Percentiles rank a stretch among this genome's conserved stretches.
phyloP scores from a whole-genome alignment of 2,113 vertebrate species.

The Azemiops feae region DNA sequence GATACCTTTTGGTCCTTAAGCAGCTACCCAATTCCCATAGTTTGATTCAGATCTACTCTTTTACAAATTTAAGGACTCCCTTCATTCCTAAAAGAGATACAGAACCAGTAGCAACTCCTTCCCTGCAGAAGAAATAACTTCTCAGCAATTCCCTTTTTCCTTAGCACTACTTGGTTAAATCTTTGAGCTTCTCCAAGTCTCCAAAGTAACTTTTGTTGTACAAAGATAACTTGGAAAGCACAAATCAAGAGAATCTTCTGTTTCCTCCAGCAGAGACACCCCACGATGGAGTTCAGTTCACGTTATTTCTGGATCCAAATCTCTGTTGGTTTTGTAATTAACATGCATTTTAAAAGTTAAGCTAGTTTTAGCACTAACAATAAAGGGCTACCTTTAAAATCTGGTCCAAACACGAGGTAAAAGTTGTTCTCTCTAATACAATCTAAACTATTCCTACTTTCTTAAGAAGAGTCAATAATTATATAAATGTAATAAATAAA shows the following conservation, averaged over 20 bases:
- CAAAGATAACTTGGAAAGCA: not conserved
- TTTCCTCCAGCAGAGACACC: not conserved
- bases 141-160: not conserved
- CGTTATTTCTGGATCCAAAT: not conserved
- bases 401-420: not conserved
- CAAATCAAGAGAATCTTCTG: not conserved
- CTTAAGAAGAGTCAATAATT: not conserved
- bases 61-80: not conserved
- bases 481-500: not conserved
- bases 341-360: not conserved
- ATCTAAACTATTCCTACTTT: not conserved
- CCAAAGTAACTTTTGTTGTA: not conserved
- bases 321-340: not conserved
- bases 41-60: not conserved
- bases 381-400: not conserved
- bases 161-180: not conserved
- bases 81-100: not conserved
- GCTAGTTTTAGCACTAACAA: not conserved
- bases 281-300: not conserved
- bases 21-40: not conserved
- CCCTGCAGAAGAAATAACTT: not conserved
- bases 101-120: not conserved
- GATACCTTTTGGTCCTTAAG: not conserved
- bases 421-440: slow-evolving; percentile 13
- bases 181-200: not conserved